phyloP scores from a whole-genome alignment of 2,113 vertebrate genomes.

The Dolichallabes microphthalmus region DNA sequence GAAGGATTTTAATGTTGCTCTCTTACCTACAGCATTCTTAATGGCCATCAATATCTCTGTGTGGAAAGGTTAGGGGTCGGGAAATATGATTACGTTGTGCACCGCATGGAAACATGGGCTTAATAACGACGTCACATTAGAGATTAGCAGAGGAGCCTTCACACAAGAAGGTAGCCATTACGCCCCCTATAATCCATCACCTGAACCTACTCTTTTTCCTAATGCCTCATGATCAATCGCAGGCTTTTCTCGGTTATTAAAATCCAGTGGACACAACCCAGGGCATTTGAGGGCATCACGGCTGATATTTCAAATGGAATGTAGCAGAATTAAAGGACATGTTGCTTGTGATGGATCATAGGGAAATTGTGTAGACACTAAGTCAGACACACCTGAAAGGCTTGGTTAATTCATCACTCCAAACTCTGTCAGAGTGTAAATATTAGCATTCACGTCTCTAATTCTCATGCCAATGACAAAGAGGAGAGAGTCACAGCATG shows the following conservation, averaged over 20 bases:
- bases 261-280: slow-evolving; percentile 44
- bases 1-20: slow-evolving; percentile 37
- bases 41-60: slow-evolving; percentile 50
- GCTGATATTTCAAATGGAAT: slow-evolving; percentile 47
- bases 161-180: slow-evolving; percentile 44
- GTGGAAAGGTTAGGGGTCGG: slow-evolving; percentile 52
- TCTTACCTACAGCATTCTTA: slow-evolving; percentile 51
- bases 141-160: slow-evolving; percentile 35
- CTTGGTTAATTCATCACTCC: slow-evolving; percentile 46
- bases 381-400: slow-evolving; percentile 34
- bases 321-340: slow-evolving; percentile 52
- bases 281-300: slow-evolving; percentile 25
- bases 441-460: slow-evolving; percentile 38
- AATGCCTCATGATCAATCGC: slow-evolving; percentile 47
- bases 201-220: slow-evolving; percentile 44
- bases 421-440: slow-evolving; percentile 20
- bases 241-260: slow-evolving; percentile 54
- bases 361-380: slow-evolving; percentile 34
- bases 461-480: slow-evolving; percentile 5
- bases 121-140: slow-evolving; percentile 53
- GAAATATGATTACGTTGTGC: slow-evolving; percentile 54
- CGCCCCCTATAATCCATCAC: slow-evolving; percentile 53
- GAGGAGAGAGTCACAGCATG: not conserved
- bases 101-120: slow-evolving; percentile 44
- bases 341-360: slow-evolving; percentile 49